Conservation (phyloP, 2,888 invertebrate genomes). For the Aradus depressus region DNA sequence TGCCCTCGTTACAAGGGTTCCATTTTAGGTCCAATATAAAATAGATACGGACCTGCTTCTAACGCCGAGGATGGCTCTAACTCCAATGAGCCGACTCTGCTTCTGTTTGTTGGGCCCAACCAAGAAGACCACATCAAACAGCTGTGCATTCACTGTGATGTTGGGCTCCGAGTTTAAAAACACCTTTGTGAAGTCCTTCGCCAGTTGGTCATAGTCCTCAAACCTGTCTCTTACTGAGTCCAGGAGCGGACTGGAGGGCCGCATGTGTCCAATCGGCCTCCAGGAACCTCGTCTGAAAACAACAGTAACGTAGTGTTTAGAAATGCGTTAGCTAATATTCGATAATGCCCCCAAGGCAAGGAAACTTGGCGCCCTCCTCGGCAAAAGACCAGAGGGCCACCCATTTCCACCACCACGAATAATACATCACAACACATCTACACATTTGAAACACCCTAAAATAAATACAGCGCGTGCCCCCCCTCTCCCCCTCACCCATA, state of each 20-base stretch:
- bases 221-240: slow-evolving; percentile 89
- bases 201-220: slow-evolving; percentile 86
- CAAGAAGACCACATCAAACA: slow-evolving; percentile 82
- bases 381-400: too few relatives aligned
- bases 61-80: slow-evolving; percentile 81
- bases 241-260: slow-evolving; percentile 81
- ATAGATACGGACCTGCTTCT: slow-evolving; percentile 56
- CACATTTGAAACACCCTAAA: too few relatives aligned
- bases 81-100: slow-evolving; percentile 70
- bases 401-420: too few relatives aligned
- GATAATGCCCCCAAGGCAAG: too few relatives aligned
- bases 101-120: slow-evolving; percentile 89
- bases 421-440: too few relatives aligned
- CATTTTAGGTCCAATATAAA: too few relatives aligned
- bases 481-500: too few relatives aligned
- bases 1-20: too few relatives aligned
- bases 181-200: slow-evolving; percentile 81
- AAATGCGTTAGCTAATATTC: too few relatives aligned
- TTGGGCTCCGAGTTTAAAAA: slow-evolving; percentile 78
- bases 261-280: slow-evolving; percentile 90
- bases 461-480: too few relatives aligned
- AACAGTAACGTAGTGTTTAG: too few relatives aligned
- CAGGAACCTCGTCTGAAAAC: slow-evolving; percentile 59
- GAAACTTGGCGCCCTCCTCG: too few relatives aligned
- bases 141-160: slow-evolving; percentile 60